Base-by-base conservation (phyloP, 1,140 invertebrate species). In the Zaprionus kolodkinae region DNA sequence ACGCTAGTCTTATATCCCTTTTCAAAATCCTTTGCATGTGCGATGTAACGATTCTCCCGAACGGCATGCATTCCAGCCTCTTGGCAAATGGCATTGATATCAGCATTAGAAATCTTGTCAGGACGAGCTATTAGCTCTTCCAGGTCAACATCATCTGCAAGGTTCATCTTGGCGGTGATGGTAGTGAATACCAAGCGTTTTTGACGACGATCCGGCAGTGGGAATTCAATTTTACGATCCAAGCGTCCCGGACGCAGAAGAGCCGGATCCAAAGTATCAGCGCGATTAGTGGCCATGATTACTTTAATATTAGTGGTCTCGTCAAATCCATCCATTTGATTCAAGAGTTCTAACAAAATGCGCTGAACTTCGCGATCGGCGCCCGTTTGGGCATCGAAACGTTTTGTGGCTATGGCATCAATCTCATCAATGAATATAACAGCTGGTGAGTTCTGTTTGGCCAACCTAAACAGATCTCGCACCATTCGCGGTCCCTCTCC, bases 291-390 rank as follows among this genome's bases (percentile, higher is more conserved):
- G 1, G 99, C 99, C 99, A 99, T 99, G 57, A 99, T 99, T 7
- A 99, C 99, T 94, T 99, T 99, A 21, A 99, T 98, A 94, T 99
- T 99, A 15, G 99, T 99, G 1, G 98, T 99, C 93, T 99, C 99
- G 94, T 99, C 99, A 93, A 99, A 99, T 35, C 99, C 99, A 94
- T 99, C 99, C 99, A 99, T 99, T 94, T 99, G 99, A 94, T 99
- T 99, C 0, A 99, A 94, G 6, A 99, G 94, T 92, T 99, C 99
- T 6, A 99, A 93, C 6, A 99, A 93, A 93, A 99, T 99, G 93
- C 99, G 95, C 93, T 99, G 99, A 0, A 99, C 99, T 93, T 99
- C 99, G 80, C 99, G 95, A 94, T 99, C 99, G 56, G 99, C 99
- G 84, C 98, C 98, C 81, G 98, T 99, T 94, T 99, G 98, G 12